Evolutionary conservation across 1,140 invertebrate genomes (phyloP), one percentile per base, ranked within the genome.

Genomic region (Drosophila rufa): DNA sequence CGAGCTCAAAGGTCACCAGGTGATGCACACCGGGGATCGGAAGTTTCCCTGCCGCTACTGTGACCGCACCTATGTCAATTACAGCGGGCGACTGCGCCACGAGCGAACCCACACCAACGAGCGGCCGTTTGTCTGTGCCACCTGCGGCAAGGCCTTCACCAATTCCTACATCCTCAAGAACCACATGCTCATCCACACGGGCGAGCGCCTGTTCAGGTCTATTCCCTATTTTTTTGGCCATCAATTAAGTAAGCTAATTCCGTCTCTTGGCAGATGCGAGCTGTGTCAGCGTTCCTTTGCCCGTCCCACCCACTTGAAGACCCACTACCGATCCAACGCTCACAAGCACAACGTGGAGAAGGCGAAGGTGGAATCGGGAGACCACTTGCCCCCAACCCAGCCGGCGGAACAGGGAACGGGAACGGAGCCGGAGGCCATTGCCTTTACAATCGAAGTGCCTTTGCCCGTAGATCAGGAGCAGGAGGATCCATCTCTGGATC

Each of bases 131-230:
- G 94, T 94, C 65, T 95, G 94, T 67, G 74, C 80, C 8, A 94
- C 94, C 64, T 95, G 94, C 71, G 94, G 94, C n/a, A 95, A 95
- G 82, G 93, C 94, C 3, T 95, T 95, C 62, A 94, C 94, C 7
- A 94, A 94, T 80, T 94, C 87, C 0, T 87, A 91, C 36, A 83
- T 87, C 27, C 74, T 91, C 3, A 91, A 91, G 22, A 91, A 91
- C 40, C 87, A 91, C 38, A 87, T 87, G 65, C 65, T 91, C 11
- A 75, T 91, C 4, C 87, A 91, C 27, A 91, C 87, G 0, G 87
- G 87, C 27, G 87, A 91, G 46, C 89, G 87, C 0, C 48, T 87
- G 42, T 91, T 82, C 55, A 84, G 80, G 87, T 36, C 55, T 60
- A 62, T 62, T 47, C 1, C 12, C 22, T 1, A 15, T 30, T 1